phyloP scores from a whole-genome alignment of 2,888 invertebrate genomes.

The Acrobasis consociella region DNA sequence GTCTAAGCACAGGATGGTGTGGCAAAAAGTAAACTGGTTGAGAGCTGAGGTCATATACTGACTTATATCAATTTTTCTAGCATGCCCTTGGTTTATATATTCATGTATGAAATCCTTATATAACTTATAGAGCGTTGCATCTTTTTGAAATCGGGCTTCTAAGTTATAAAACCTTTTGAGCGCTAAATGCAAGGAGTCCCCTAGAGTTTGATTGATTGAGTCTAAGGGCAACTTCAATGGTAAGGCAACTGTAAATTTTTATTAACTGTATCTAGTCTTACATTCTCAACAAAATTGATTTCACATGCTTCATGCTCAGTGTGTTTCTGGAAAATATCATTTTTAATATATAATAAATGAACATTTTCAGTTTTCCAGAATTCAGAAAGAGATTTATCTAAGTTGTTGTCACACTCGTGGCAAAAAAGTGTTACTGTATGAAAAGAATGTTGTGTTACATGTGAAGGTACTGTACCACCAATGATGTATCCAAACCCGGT shows the following conservation, averaged over 20 bases:
- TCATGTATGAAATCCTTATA: constrained; percentile 28
- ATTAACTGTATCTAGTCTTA: neutral
- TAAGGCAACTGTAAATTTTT: neutral
- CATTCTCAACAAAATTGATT: neutral
- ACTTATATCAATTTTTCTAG: constrained; percentile 21
- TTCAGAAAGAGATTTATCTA: neutral
- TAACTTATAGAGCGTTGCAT: constrained; percentile 20
- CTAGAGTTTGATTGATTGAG: constrained; percentile 22
- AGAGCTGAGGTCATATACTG: constrained; percentile 24
- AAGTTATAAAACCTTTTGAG: constrained; percentile 30
- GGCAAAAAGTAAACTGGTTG: constrained; percentile 32
- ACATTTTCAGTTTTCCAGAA: neutral
- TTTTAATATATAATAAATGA: too few species aligned
- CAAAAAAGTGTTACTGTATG: neutral
- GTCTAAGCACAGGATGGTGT: constrained; percentile 29
- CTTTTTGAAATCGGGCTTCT: constrained; percentile 28
- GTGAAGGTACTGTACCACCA: constrained; percentile 9
- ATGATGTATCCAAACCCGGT: neutral
- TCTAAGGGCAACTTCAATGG: neutral
- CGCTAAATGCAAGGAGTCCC: constrained; percentile 33
- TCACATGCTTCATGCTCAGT: neutral
- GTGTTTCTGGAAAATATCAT: neutral
- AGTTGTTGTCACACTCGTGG: neutral
- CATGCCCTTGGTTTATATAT: constrained; percentile 26
- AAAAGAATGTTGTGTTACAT: neutral